Base-by-base conservation (phyloP, 2,113 vertebrate genomes). In the Pedionomus torquatus region DNA sequence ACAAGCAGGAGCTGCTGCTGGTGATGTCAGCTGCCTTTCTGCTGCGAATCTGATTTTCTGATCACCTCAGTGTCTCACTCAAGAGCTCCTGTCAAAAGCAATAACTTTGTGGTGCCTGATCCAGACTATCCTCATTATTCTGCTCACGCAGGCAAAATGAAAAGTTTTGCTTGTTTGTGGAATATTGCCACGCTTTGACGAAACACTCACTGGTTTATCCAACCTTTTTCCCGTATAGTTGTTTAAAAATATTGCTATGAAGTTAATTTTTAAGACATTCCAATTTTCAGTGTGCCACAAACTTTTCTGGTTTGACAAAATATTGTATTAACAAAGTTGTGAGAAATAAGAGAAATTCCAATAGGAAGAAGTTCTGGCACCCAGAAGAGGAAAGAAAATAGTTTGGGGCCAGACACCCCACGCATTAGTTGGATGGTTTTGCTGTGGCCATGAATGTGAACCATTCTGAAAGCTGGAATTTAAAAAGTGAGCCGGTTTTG, bases 41-140 rank as follows among this genome's bases (percentile, higher is more conserved):
- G 9, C 10, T 19, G 66, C 33, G 16, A 63, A 33, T 74, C 44
- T 5, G 49, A 80, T 89, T 71, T 87, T 70, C 93, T 69, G 31
- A 52, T 44, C 91, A 30, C 75, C 93, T 85, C 90, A 21, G 70
- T 16, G 70, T 60, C 91, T 64, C 64, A 4, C 66, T 52, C 78
- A 26, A 25, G 51, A 88, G 66, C 80, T 85, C 74, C 79, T 88
- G 83, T 64, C 90, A 79, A 10, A 48, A 26, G 33, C 78, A 95
- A 7, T 44, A 41, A 61, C 33, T 12, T 26, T 39, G 55, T n/a
- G 77, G 31, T 11, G 61, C 66, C 84, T 64, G 39, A 63, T 39
- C 37, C 70, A 31, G n/a, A 39, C 23, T 14, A 5, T 16, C 46
- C 77, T 95, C 88, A 13, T 35, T 30, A 57, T 64, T 85, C 77